These are phyloP conservation scores for Eciton burchellii DNA, from an alignment of 1,140 invertebrate genomes.

Conservation along the genomic window DNA sequence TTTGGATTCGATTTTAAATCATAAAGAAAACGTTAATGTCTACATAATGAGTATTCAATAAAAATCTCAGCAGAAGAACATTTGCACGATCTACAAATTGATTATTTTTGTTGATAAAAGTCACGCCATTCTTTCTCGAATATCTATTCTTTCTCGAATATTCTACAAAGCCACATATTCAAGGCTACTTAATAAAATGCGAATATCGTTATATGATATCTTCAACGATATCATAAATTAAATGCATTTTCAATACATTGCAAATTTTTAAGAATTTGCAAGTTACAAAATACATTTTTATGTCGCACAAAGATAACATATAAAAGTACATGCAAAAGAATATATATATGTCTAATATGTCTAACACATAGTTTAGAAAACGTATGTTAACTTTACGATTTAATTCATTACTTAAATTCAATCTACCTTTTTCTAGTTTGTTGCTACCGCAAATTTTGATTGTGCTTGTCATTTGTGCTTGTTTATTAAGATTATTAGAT, in stretches of 20 bases:
- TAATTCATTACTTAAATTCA: neutral
- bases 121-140: conserved; percentile 81
- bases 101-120: conserved; percentile 83
- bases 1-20: neutral
- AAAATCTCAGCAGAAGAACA: conserved; percentile 51
- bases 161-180: conserved; percentile 83
- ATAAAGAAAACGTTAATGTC: neutral
- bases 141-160: conserved; percentile 82
- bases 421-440: neutral
- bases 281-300: too few species aligned
- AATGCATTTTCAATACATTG: too few species aligned
- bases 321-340: neutral
- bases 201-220: neutral
- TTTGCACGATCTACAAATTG: conserved; percentile 81
- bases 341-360: neutral
- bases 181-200: conserved; percentile 74
- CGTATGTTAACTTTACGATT: neutral
- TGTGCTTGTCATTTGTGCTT: neutral
- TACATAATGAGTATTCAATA: too few species aligned
- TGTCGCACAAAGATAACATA: too few species aligned
- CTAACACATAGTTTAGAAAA: neutral
- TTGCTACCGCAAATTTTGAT: neutral
- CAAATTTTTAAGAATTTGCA: neutral
- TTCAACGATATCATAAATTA: too few species aligned
- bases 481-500: too few species aligned